phyloP scores from a whole-genome alignment of 2,888 invertebrate species.

The Papilio demoleus region DNA sequence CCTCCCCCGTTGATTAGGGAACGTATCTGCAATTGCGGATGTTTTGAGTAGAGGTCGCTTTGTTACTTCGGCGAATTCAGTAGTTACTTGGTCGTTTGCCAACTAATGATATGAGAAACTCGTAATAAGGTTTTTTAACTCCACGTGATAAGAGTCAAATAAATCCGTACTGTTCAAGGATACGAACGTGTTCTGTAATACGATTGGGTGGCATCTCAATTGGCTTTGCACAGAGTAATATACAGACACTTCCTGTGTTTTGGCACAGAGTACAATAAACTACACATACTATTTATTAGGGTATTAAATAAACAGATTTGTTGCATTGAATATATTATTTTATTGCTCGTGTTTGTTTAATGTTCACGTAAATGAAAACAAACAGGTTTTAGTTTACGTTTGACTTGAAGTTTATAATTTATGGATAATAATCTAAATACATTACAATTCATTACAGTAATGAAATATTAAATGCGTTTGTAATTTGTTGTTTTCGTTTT shows the following conservation, averaged over 20 bases:
- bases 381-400: constrained; percentile 1
- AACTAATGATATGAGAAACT: too few species aligned
- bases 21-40: too few species aligned
- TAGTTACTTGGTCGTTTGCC: too few species aligned
- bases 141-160: too few species aligned
- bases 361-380: constrained; percentile 2
- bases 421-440: background rate
- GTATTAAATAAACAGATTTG: background rate
- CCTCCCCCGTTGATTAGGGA: too few species aligned
- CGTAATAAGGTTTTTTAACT: too few species aligned
- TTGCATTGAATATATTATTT: background rate
- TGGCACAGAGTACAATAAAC: background rate
- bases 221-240: background rate
- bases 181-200: background rate
- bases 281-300: background rate
- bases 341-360: constrained; percentile 5
- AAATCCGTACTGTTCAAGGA: too few species aligned
- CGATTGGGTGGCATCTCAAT: background rate
- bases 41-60: too few species aligned
- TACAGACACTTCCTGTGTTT: background rate
- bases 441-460: background rate
- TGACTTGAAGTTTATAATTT: background rate
- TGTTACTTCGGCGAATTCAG: too few species aligned
- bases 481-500: too few species aligned
- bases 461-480: background rate